Conservation (phyloP, 1,140 invertebrate species). For the Aplysia californica region DNA sequence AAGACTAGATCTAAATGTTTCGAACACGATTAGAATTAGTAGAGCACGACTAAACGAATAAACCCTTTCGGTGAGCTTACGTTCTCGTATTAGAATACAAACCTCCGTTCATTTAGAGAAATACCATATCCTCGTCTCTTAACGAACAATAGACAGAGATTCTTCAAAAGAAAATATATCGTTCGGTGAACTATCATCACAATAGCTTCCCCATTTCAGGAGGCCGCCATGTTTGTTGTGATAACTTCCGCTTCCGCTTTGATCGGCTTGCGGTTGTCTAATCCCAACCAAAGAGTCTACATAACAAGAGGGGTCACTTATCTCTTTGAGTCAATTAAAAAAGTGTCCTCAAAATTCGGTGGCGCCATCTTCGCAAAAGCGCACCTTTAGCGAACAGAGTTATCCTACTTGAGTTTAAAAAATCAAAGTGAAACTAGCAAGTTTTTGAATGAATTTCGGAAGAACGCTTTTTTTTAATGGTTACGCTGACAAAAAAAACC, state of each 20-base stretch:
- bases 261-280: not conserved
- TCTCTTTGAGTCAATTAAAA: not conserved
- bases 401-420: no score
- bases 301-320: not conserved
- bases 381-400: no score
- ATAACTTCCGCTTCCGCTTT: constrained; percentile 16
- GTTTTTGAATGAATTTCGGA: no score
- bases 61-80: not conserved
- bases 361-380: no score
- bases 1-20: not conserved
- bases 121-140: not conserved
- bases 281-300: not conserved
- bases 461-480: no score
- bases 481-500: no score
- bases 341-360: not conserved
- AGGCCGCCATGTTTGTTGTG: constrained; percentile 26
- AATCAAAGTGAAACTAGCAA: no score
- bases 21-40: not conserved
- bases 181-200: not conserved
- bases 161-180: not conserved
- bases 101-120: not conserved
- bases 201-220: constrained; percentile 18
- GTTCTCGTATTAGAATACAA: not conserved
- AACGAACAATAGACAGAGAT: not conserved
- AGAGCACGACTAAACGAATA: no score